phyloP scores from a whole-genome alignment of 2,797 vertebrate species.

The Falco naumanni region DNA sequence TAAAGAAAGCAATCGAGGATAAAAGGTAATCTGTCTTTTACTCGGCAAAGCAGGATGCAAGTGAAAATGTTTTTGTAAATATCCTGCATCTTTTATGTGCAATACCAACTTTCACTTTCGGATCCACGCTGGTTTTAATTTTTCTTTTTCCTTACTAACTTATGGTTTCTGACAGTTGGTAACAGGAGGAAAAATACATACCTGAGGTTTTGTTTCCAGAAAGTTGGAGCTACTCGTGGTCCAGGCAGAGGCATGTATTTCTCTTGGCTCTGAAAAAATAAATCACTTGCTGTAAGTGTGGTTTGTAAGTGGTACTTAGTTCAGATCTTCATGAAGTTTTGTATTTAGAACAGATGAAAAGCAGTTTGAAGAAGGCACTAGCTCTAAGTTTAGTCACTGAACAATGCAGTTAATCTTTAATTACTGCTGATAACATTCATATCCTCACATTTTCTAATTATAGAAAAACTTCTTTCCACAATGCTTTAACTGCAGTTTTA shows the following conservation, averaged over 20 bases:
- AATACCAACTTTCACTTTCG: neutral
- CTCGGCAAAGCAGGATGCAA: neutral
- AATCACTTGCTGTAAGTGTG: neutral
- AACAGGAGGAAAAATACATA: constrained; percentile 1
- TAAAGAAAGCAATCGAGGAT: constrained; percentile 17
- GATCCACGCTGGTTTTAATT: neutral
- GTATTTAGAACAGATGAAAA: neutral
- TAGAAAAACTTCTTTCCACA: neutral
- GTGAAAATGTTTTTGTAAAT: constrained; percentile 17
- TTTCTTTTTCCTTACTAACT: neutral
- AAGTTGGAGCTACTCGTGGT: neutral
- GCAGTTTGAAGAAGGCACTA: neutral
- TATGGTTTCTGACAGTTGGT: neutral
- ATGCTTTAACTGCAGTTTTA: neutral
- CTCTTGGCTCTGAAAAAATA: constrained; percentile 29
- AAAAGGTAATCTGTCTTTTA: constrained; percentile 23
- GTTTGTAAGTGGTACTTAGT: neutral
- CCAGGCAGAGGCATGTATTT: constrained; percentile 5
- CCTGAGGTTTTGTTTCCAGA: constrained; percentile 45
- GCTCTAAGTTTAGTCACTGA: neutral
- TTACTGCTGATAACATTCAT: neutral
- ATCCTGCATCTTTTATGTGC: neutral
- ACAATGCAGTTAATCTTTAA: neutral
- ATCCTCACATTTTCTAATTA: neutral
- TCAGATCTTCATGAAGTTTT: neutral